These are phyloP conservation scores for Calosoma granatense DNA, from an alignment of 1,140 invertebrate species.

Conservation along the genomic window DNA sequence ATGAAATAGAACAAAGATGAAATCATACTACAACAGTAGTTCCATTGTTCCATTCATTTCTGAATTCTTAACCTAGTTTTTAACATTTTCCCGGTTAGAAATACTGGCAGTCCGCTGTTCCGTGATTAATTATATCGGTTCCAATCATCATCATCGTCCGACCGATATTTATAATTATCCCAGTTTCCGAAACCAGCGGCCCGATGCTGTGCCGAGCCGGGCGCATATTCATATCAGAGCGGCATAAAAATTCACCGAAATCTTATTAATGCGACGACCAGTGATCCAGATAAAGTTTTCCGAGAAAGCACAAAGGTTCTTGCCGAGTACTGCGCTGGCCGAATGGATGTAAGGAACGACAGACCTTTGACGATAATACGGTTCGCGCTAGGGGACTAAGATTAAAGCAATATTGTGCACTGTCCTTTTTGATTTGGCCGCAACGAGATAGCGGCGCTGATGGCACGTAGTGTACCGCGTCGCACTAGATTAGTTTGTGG, in stretches of 20 bases:
- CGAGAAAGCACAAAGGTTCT: background rate
- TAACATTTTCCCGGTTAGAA: too few species aligned
- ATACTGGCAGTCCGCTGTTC: too few species aligned
- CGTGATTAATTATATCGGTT: background rate
- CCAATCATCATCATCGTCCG: constrained; percentile 27
- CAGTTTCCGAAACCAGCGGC: constrained; percentile 24
- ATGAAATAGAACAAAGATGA: too few species aligned
- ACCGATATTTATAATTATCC: constrained; percentile 21
- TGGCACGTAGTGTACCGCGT: background rate
- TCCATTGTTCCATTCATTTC: too few species aligned
- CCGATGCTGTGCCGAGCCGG: constrained; percentile 22
- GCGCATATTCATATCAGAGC: background rate
- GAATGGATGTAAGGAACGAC: background rate
- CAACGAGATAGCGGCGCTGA: background rate
- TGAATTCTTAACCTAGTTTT: too few species aligned
- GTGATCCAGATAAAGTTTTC: background rate
- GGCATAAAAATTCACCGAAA: constrained; percentile 8
- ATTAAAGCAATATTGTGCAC: constrained; percentile 11
- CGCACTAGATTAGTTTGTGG: constrained; percentile 1
- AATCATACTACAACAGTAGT: too few species aligned
- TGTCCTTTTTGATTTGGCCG: constrained; percentile 4
- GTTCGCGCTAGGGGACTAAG: background rate
- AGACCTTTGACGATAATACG: background rate
- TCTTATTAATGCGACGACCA: constrained; percentile 10
- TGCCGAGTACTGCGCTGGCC: background rate